Base-by-base conservation (phyloP, 2,797 vertebrate genomes). In the Oophaga sylvatica region DNA sequence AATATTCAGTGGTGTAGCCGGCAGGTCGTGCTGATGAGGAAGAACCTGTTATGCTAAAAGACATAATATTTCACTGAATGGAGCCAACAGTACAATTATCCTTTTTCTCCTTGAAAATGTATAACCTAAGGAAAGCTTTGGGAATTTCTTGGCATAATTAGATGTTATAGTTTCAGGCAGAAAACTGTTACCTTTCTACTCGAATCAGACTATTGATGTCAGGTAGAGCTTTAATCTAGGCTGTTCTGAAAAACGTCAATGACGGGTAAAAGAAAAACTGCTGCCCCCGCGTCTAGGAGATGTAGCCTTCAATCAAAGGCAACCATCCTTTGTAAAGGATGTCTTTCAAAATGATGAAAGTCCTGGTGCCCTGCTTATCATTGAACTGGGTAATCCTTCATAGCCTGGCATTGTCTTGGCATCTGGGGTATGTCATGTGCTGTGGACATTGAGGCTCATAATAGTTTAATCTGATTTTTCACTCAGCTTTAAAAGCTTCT, bases 381-480 rank as follows among this genome's bases (percentile, higher is more conserved):
- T 11, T 45, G 68, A 35, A 8, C 45, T 53, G 20, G 16, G 26
- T 11, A 26, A 86, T 22, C 16, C 48, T 12, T 31, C 48, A 11
- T 3, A 77, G 45, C 20, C 3, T 67, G 67, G n/a, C 85, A 87
- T 75, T 80, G 53, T 87, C 78, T 81, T 80, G 78, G 78, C 56
- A 80, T 80, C 29, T 26, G 62, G 35, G 59, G 22, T 31, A 53
- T 73, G 84, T 80, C 77, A 68, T 26, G 48, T 68, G 35, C 68
- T 29, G 15, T 9, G 70, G 80, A 67, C 86, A 57, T 57, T 80
- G 65, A 35, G 2, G 80, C 68, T 87, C 86, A 87, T 87, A 65
- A 87, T 82, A 87, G 79, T 76, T 87, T 76, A 76, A 87, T 87
- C 41, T 60, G 11, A 76, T 81, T 87, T 87, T 81, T 86, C 73